Evolutionary conservation across 64 coral and sea anemone species (phyloP).

Genomic region (Catalaphyllia jardinei): DNA sequence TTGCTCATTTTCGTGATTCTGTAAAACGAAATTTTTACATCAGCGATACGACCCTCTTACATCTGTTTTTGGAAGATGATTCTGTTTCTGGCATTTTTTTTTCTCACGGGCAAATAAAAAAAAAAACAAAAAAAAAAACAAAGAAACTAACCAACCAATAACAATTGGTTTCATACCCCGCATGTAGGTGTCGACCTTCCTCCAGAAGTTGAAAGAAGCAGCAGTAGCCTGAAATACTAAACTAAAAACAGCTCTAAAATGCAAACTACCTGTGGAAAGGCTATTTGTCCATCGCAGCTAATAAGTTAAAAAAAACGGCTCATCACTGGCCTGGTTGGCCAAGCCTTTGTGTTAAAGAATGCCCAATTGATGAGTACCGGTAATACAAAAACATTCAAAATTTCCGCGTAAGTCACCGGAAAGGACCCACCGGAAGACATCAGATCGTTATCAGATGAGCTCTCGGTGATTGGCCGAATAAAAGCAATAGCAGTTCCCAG

Average conservation of each 20-base stretch:
- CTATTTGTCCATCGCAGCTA: neutral
- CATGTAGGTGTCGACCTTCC: no score
- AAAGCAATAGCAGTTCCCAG: neutral
- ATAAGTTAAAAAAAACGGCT: neutral
- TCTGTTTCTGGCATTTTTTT: no score
- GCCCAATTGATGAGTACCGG: neutral
- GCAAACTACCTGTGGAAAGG: no score
- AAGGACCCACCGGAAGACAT: neutral
- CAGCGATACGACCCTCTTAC: no score
- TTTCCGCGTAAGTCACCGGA: neutral
- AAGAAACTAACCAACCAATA: neutral
- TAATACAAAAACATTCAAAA: neutral
- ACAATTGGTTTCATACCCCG: no score
- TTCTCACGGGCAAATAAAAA: neutral
- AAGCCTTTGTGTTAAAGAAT: neutral
- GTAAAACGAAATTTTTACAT: no score
- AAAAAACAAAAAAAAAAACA: neutral
- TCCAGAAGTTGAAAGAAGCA: no score
- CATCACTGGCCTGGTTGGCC: neutral
- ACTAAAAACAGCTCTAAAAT: no score
- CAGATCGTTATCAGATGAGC: no score
- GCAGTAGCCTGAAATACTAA: no score
- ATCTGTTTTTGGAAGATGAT: no score
- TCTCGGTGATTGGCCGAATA: slow-evolving; percentile 11
- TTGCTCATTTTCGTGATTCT: no score